Evolutionary conservation across 2,888 invertebrate species (phyloP).

Genomic region (Notodonta ziczac): DNA sequence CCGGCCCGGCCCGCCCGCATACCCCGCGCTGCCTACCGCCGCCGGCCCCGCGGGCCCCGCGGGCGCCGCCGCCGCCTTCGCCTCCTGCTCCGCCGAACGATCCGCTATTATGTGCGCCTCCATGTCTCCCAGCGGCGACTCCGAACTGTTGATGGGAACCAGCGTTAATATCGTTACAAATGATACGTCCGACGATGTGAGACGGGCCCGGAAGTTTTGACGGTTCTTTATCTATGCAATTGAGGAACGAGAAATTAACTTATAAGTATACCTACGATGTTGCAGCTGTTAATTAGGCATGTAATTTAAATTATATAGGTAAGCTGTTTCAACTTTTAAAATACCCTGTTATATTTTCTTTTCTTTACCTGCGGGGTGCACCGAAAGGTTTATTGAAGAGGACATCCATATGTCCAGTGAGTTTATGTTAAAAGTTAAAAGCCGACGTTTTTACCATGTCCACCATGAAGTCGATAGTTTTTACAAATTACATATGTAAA

Average conservation of each 20-base stretch:
- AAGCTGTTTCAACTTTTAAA: too few relatives aligned
- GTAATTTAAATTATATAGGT: too few relatives aligned
- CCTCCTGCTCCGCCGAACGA: conserved; percentile 65
- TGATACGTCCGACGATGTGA: too few relatives aligned
- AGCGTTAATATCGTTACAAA: neutral
- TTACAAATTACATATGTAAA: too few relatives aligned
- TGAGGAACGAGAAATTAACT: neutral
- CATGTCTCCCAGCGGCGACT: conserved; percentile 69
- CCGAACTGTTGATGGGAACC: conserved; percentile 52
- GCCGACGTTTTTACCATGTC: too few relatives aligned
- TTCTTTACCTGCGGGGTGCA: too few relatives aligned
- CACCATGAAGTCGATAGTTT: neutral
- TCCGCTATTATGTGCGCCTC: conserved; percentile 76
- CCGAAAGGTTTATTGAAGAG: too few relatives aligned
- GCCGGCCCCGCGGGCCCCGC: conserved; percentile 30
- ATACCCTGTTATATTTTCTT: too few relatives aligned
- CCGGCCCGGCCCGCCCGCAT: conserved; percentile 45
- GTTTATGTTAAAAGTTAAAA: too few relatives aligned
- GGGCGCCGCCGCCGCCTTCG: conserved; percentile 33
- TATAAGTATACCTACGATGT: neutral
- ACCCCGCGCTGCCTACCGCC: conserved; percentile 46
- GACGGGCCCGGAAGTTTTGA: too few relatives aligned
- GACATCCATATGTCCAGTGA: too few relatives aligned
- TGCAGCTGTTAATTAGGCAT: too few relatives aligned
- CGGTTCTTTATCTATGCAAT: neutral